phyloP scores from a whole-genome alignment of 2,888 invertebrate genomes.

The Thereva unica region DNA sequence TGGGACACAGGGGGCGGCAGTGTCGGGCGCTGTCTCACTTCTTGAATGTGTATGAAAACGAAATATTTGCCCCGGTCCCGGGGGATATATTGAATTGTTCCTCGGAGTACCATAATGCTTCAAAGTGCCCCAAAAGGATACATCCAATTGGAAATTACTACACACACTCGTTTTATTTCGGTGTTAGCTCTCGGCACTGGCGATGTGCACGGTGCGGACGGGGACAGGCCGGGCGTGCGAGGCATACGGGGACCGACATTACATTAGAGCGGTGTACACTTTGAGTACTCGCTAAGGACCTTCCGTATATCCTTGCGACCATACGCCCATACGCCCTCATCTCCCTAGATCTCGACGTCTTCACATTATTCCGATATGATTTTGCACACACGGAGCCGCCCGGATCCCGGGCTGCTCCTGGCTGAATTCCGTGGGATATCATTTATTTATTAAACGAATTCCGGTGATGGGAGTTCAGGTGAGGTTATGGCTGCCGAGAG shows the following conservation, averaged over 20 bases:
- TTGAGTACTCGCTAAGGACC: conserved; percentile 38
- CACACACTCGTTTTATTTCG: conserved; percentile 44
- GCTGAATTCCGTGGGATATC: conserved; percentile 39
- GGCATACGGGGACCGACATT: conserved; percentile 27
- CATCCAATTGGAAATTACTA: conserved; percentile 54
- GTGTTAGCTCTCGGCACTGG: conserved; percentile 23
- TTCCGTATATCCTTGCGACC: conserved; percentile 30
- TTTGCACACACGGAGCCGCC: conserved; percentile 27
- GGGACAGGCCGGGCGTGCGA: conserved; percentile 9
- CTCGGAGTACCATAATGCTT: conserved; percentile 58
- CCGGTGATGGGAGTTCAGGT: conserved; percentile 40
- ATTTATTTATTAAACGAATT: conserved; percentile 42
- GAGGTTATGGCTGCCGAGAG: not conserved
- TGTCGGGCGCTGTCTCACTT: conserved; percentile 8
- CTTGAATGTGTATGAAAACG: conserved; percentile 41
- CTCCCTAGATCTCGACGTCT: conserved; percentile 32
- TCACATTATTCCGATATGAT: conserved; percentile 41
- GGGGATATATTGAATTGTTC: conserved; percentile 56
- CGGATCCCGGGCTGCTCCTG: conserved; percentile 7
- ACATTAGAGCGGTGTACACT: conserved; percentile 40
- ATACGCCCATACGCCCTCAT: conserved; percentile 19
- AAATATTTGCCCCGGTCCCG: conserved; percentile 45
- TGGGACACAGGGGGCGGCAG: not conserved
- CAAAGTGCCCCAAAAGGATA: conserved; percentile 55
- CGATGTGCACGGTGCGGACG: conserved; percentile 27